Evolutionary conservation across 2,113 vertebrate species (phyloP), one percentile per base, ranked within the genome.

Genomic region (Sclerurus mexicanus): DNA sequence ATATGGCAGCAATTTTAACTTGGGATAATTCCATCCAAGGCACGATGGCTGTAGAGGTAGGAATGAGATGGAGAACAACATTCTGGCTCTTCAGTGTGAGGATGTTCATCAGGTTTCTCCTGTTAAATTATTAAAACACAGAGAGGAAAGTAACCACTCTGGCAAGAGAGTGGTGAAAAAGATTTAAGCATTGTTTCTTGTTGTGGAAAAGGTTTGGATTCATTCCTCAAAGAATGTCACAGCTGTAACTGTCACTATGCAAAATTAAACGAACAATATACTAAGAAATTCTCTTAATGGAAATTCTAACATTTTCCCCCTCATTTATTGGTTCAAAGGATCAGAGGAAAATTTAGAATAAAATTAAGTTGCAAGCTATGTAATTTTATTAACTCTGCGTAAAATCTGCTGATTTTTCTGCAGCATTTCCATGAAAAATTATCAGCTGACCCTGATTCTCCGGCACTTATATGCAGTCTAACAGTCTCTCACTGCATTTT

Each of bases 261-360:
- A 85, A 71, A 93, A 90, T 67, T n/a, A 42, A 71, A 42, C 12
- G 46, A n/a, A 23, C 14, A 67, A 40, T 46, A 13, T 17, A 46
- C 58, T 44, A 22, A 62, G 11, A 58, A 17, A 53, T 12, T 71
- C 40, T 72, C 21, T 55, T 59, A 19, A 31, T 33, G 73, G 40
- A 84, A 86, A 81, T 53, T 3, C 1, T 13, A 89, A 39, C 3
- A 2, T 25, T 63, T 68, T 9, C 0, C 0, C 7, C 8, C 5
- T 7, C 1, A 10, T 66, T 42, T 79, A 9, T 12, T 78, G 12
- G 4, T 58, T 90, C 10, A 62, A 80, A 71, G 4, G 4, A 79
- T 33, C 19, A 85, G 56, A 82, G 6, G 1, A 83, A 56, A 62
- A 35, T 86, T 84, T 42, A 44, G 47, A 75, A 27, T 20, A 49